These are phyloP conservation scores for Teleiodes luculella DNA, from an alignment of 2,888 invertebrate species.

Conservation along the genomic window DNA sequence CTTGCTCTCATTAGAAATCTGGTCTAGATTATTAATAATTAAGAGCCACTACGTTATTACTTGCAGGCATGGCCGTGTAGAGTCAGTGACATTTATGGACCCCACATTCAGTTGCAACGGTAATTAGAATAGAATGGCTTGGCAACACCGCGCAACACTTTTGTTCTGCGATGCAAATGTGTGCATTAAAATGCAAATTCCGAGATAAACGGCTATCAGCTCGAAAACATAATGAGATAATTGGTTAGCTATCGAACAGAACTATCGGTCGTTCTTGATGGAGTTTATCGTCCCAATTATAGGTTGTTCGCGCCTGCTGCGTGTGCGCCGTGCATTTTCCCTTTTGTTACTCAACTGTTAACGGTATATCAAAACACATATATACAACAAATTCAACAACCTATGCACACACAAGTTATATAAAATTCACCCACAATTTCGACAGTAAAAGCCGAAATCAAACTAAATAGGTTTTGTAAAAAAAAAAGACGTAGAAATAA, in stretches of 20 bases:
- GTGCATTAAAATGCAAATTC: constrained; percentile 49
- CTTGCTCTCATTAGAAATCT: neutral
- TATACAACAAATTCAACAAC: neutral
- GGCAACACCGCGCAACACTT: constrained; percentile 21
- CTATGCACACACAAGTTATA: too few species aligned
- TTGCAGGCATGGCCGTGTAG: neutral
- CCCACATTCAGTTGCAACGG: neutral
- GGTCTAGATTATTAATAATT: neutral
- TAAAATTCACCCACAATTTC: too few species aligned
- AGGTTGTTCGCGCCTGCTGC: constrained; percentile 59
- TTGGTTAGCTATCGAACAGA: constrained; percentile 57
- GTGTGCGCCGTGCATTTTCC: constrained; percentile 36
- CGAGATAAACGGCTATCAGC: constrained; percentile 48
- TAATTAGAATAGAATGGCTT: constrained; percentile 6
- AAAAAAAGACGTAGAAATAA: too few species aligned
- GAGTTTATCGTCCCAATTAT: constrained; percentile 69
- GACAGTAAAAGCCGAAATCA: too few species aligned
- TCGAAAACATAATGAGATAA: constrained; percentile 63
- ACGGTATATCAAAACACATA: constrained; percentile 1
- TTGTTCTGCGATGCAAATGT: constrained; percentile 34
- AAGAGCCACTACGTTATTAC: neutral
- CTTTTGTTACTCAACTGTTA: constrained; percentile 11
- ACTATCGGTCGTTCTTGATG: constrained; percentile 65
- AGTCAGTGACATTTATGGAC: neutral
- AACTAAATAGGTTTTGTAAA: too few species aligned